Percentiles rank a stretch among this genome's conserved stretches.
Evolutionary conservation across 2,113 vertebrate species (phyloP).

Genomic region (Tyrannus savana): DNA sequence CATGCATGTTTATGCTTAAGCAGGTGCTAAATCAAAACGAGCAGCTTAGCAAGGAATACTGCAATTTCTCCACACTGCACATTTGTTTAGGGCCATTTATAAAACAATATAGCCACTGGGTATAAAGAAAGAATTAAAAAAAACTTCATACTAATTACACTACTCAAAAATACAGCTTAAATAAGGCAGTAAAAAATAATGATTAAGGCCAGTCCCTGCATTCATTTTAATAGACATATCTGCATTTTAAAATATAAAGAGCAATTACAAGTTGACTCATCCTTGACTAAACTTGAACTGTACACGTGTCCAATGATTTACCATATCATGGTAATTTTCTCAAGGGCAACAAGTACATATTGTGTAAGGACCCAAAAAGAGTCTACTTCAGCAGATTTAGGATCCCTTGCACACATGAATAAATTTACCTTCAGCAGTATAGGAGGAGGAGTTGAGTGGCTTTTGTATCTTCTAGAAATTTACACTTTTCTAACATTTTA

Average conservation of each 20-base stretch:
- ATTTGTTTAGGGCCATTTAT: background rate
- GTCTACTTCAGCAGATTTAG: background rate
- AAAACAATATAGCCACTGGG: background rate
- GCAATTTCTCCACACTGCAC: background rate
- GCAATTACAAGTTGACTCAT: background rate
- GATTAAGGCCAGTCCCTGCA: background rate
- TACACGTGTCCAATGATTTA: background rate
- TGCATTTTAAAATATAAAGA: background rate
- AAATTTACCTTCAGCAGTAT: background rate
- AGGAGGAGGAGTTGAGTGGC: background rate
- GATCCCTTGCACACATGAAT: background rate
- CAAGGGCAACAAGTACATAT: background rate
- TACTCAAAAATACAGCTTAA: background rate
- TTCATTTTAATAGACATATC: background rate
- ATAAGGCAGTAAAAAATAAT: background rate
- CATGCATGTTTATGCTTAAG: background rate
- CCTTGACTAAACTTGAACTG: background rate
- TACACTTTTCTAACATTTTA: background rate
- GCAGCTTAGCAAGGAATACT: background rate
- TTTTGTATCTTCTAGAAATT: background rate
- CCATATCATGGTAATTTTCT: background rate
- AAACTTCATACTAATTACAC: background rate
- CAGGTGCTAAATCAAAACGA: background rate
- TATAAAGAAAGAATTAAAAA: background rate
- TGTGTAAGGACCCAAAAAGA: background rate